phyloP scores from a whole-genome alignment of 1,140 invertebrate genomes.

The Bombus sylvicola region DNA sequence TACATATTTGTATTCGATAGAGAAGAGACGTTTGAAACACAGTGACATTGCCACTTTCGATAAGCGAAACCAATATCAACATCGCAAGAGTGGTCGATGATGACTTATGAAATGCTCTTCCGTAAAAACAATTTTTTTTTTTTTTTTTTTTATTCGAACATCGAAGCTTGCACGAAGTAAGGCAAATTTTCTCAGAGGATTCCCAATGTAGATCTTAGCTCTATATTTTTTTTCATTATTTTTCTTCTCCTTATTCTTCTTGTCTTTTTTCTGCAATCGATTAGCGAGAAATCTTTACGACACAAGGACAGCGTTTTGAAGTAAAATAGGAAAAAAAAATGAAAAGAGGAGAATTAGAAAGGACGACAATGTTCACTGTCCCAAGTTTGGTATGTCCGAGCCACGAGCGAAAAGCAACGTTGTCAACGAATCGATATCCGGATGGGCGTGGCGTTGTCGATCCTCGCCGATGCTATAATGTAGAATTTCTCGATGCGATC shows the following conservation, averaged over 20 bases:
- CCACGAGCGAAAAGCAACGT: constrained; percentile 64
- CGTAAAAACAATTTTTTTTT: not conserved
- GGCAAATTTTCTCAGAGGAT: not conserved
- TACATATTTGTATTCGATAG: not conserved
- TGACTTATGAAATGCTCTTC: not conserved
- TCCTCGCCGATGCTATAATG: constrained; percentile 63
- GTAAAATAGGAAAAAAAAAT: not conserved
- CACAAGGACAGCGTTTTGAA: not conserved
- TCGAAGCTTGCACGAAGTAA: not conserved
- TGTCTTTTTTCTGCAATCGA: not conserved
- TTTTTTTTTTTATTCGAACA: too few relatives aligned
- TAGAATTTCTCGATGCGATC: constrained; percentile 49
- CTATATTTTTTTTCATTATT: not conserved
- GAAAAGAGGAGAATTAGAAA: not conserved
- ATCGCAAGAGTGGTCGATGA: not conserved
- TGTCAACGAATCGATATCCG: constrained; percentile 73
- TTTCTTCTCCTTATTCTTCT: not conserved
- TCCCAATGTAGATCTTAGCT: not conserved
- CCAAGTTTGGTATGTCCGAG: constrained; percentile 43
- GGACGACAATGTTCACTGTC: constrained; percentile 11
- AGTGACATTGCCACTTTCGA: not conserved
- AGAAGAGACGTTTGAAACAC: not conserved
- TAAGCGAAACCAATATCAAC: not conserved
- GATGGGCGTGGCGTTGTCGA: constrained; percentile 70
- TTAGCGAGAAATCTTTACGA: not conserved